Base-by-base conservation (phyloP, 2,888 invertebrate species). In the Dynastes maya region DNA sequence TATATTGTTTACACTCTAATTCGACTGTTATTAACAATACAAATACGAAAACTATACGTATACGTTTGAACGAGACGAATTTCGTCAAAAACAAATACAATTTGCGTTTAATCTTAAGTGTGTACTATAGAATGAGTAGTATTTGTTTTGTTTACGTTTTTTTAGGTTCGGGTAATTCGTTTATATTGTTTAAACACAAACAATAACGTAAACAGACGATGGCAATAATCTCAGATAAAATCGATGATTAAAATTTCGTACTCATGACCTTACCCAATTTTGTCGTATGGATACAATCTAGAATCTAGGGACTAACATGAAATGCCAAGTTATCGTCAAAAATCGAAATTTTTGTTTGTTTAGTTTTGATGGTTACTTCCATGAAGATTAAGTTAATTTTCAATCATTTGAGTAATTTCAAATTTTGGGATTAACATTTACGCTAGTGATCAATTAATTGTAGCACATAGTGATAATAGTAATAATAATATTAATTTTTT, bases 181-280 rank as follows among this genome's bases (percentile, higher is more conserved):
- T 53, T 53, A 53, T 53, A 55, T 55, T 55, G 22, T 55, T 55
- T 55, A 55, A 55, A 55, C 55, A 55, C 13, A 55, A 55, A 22
- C 55, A 22, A 55, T 55, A 16, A 22, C 22, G 16, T 53, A 53
- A 53, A 13, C 53, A 53, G n/a, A 53, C 53, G 16, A 55, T 22
- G 8, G 55, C 3, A 55, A 55, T 65, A 65, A 65, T 65, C 65
- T 65, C 9, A n/a, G 65, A 65, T 65, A 45, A 65, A 65, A 45
- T 65, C 65, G 65, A 65, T 65, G 65, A 65, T 65, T 65, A 65
- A 40, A 55, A 55, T 55, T 65, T 65, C 5, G 1, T 13, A 3
- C 40, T 16, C 37, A 13, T 16, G 45, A 65, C 65, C 65, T 45
- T 65, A 45, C 65, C 8, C 45, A 65, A 65, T 22, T 65, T 29